Percentiles rank a stretch among this genome's conserved stretches.
These are phyloP conservation scores for Cotesia congregata DNA, from an alignment of 2,888 invertebrate genomes.

Conservation along the genomic window DNA sequence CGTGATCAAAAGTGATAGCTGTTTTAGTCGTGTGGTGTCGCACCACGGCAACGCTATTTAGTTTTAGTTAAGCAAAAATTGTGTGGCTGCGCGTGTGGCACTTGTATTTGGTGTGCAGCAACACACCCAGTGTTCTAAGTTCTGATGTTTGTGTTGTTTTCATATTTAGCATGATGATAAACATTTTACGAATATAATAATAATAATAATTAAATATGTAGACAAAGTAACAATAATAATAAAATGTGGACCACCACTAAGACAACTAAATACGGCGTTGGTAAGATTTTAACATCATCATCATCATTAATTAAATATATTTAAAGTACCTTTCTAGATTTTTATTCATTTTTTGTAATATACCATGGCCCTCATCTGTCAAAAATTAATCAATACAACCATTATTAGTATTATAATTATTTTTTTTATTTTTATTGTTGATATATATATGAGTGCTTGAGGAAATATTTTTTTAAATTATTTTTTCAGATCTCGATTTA, in stretches of 20 bases:
- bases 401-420: not conserved
- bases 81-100: constrained; percentile 52
- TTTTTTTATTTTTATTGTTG: not conserved
- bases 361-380: constrained; percentile 24
- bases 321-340: not conserved
- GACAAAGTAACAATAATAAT: constrained; percentile 41
- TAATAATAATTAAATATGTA: constrained; percentile 55
- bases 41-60: constrained; percentile 25
- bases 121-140: constrained; percentile 57
- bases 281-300: constrained; percentile 72
- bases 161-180: constrained; percentile 59
- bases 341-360: not conserved
- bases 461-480: no score
- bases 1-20: constrained; percentile 26
- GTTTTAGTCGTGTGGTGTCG: constrained; percentile 13
- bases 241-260: constrained; percentile 83
- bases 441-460: no score
- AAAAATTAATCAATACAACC: not conserved
- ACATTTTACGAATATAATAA: constrained; percentile 45
- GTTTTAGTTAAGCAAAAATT: constrained; percentile 16
- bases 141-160: constrained; percentile 64
- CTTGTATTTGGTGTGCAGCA: constrained; percentile 57
- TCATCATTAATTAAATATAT: not conserved
- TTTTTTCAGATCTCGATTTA: not conserved
- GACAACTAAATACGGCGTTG: constrained; percentile 82